A percentile compares a stretch with the other conserved stretches of the same genome.
These are phyloP conservation scores for Lagopus leucura DNA, from an alignment of 2,113 vertebrate genomes.

Conservation along the genomic window DNA sequence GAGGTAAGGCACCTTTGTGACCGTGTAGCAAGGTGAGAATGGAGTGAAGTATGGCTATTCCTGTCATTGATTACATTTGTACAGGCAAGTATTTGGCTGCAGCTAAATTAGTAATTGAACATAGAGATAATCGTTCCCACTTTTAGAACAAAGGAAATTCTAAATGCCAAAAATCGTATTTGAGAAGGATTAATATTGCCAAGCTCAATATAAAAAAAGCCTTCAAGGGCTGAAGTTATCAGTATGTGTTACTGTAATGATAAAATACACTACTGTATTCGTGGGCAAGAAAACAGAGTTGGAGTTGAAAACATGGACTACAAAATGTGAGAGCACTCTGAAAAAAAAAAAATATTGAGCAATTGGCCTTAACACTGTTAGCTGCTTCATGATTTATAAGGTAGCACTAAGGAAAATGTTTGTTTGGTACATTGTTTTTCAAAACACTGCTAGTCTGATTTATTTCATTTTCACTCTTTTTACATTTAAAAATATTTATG, in stretches of 20 bases:
- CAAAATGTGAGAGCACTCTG: not conserved
- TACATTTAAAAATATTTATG: not conserved
- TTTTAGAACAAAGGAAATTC: not conserved
- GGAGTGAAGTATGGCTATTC: not conserved
- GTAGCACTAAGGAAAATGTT: not conserved
- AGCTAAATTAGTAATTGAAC: not conserved
- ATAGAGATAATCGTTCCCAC: not conserved
- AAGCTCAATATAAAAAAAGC: not conserved
- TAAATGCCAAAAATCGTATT: not conserved
- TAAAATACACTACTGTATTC: not conserved
- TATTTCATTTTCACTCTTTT: not conserved
- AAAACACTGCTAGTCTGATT: not conserved
- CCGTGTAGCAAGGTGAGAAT: not conserved
- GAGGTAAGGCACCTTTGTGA: not conserved
- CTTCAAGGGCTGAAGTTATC: not conserved
- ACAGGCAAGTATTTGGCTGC: not conserved
- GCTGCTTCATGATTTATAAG: not conserved
- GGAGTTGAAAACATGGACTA: not conserved
- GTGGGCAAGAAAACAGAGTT: not conserved
- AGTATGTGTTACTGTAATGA: not conserved
- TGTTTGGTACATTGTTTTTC: not conserved
- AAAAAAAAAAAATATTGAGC: not conserved
- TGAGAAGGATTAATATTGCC: not conserved
- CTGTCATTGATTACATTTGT: not conserved
- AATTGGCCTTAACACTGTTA: not conserved